Base-by-base conservation (phyloP, 37 sponge, comb jelly and placozoan species). In the Halichondria panicea region DNA sequence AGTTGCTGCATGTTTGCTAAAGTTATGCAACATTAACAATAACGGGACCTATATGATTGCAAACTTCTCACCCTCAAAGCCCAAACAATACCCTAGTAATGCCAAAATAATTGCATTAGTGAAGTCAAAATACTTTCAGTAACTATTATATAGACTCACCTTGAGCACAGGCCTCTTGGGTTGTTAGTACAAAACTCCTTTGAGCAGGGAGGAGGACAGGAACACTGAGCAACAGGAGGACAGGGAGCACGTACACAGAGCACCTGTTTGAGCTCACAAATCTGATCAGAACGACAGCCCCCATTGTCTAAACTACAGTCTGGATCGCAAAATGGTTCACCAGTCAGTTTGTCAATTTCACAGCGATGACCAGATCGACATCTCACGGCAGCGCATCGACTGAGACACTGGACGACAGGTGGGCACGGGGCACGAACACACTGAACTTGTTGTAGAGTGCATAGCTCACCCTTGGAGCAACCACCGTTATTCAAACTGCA, bases 401-500 rank as follows among this genome's bases (percentile, higher is more conserved):
- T 62, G 3, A 5, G 9, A 33, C 27, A 33, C 37, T 27, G n/a
- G n/a, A n/a, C 21, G 28, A 27, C 13, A 18, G 8, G 70, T 39
- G 11, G 70, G 46, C 2, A 27, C 3, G 33, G 70, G 46, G 53
- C 53, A 35, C 55, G 19, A 12, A 50, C 35, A 33, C n/a, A 12
- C 15, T 21, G 11, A 25, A 48, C 70, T 35, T 52, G 35, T 6
- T 42, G 70, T 41, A 72, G 57, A 9, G 21, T 8, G 62, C 64
- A 79, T 5, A 32, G 55, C 60, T 79, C 45, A 58, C 45, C 58
- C 15, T 35, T 28, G 63, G 63, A 63, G 32, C 24, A 63, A 30
- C 31, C 79, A 59, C 79, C 79, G 58, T 79, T 79, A 36, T 79
- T 55, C 1, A 66, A 33, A 12, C 38, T 32, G 46, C 79, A 79